Percentiles rank a stretch among this genome's conserved stretches.
Conservation (phyloP, 2,113 vertebrate genomes). For the Pseudolaguvia tuberculata region DNA sequence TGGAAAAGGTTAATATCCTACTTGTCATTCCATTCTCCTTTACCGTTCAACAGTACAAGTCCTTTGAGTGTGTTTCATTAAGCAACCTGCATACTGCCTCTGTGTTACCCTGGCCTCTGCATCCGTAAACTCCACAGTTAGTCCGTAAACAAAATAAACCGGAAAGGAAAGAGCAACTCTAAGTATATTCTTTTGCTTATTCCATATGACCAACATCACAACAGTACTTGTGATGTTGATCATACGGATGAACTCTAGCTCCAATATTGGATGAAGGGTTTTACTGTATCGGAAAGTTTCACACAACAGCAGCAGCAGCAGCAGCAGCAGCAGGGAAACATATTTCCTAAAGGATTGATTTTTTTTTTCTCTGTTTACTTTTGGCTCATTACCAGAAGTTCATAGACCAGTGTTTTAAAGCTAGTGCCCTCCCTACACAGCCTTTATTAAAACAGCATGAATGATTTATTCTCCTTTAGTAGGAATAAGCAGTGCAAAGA, state of each 20-base stretch:
- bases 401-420: neutral
- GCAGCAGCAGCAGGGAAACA: too few species aligned
- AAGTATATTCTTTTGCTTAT: neutral
- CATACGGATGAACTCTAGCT: too few species aligned
- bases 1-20: neutral
- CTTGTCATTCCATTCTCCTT: neutral
- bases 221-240: too few species aligned
- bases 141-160: neutral
- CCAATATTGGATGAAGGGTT: too few species aligned
- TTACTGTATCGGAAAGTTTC: too few species aligned
- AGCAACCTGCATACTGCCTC: neutral
- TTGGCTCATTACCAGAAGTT: neutral
- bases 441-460: conserved; percentile 11
- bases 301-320: too few species aligned
- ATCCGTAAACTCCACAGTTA: too few species aligned
- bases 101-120: neutral
- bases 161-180: neutral
- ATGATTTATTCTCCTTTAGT: conserved; percentile 27
- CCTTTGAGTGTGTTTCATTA: neutral
- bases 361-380: neutral
- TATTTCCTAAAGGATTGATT: too few species aligned
- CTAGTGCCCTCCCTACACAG: neutral
- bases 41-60: neutral
- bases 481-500: conserved; percentile 14
- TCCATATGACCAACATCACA: too few species aligned